phyloP scores from a whole-genome alignment of 2,113 vertebrate genomes.

The Octodon degus region DNA sequence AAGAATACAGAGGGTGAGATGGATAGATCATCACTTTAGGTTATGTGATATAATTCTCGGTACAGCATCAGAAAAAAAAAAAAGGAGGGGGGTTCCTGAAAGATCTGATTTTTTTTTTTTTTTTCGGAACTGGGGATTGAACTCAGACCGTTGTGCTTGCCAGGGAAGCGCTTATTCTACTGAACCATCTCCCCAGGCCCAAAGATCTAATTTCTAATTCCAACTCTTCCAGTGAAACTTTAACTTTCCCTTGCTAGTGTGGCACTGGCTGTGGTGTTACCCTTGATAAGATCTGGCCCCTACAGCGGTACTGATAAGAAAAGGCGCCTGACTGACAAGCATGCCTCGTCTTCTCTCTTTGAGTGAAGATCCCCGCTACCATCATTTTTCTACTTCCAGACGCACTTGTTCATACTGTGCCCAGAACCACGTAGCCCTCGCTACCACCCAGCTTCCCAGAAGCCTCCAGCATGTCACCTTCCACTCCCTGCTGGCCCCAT shows the following conservation, averaged over 20 bases:
- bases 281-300: fast-evolving
- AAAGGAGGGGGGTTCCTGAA: background rate
- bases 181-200: too few species aligned
- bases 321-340: fast-evolving
- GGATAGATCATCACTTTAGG: background rate
- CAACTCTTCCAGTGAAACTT: background rate
- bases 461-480: background rate
- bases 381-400: background rate
- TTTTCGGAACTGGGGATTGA: too few species aligned
- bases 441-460: fast-evolving
- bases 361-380: background rate
- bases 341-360: fast-evolving
- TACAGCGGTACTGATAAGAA: fast-evolving
- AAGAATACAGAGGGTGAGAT: background rate
- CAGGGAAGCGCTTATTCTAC: too few species aligned
- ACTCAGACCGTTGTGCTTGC: too few species aligned
- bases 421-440: fast-evolving
- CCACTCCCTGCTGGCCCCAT: too few species aligned
- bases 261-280: background rate
- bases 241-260: background rate
- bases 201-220: background rate
- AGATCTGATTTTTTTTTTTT: background rate
- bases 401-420: background rate
- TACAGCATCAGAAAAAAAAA: background rate
- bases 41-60: background rate